These are phyloP conservation scores for Diarsia dahlii DNA, from an alignment of 2,888 invertebrate species.

Conservation along the genomic window DNA sequence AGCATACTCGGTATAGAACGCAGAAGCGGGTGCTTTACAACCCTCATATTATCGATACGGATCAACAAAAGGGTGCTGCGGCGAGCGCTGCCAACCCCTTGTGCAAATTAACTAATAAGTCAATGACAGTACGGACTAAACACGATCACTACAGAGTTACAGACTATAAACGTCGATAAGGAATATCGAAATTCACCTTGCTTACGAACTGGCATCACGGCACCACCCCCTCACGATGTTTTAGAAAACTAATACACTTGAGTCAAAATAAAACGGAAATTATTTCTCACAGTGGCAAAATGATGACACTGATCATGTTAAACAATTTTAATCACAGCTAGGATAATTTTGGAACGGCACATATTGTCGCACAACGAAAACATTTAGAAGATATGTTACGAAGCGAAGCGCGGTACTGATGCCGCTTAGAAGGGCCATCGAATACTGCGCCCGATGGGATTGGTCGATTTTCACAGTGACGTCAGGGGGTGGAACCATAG, in stretches of 20 bases:
- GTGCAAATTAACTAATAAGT: conserved; percentile 67
- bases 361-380: conserved; percentile 86
- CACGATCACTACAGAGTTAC: conserved; percentile 51
- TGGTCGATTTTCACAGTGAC: conserved; percentile 92
- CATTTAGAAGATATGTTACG: conserved; percentile 84
- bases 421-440: conserved; percentile 85
- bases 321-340: conserved; percentile 82
- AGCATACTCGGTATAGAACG: conserved; percentile 45
- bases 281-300: conserved; percentile 79
- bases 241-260: conserved; percentile 82
- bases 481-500: conserved; percentile 91
- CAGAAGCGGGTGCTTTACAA: conserved; percentile 71
- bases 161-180: conserved; percentile 61
- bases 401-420: conserved; percentile 83
- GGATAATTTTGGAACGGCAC: conserved; percentile 81
- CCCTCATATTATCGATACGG: conserved; percentile 76
- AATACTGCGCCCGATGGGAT: conserved; percentile 90
- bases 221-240: conserved; percentile 89
- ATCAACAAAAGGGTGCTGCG: conserved; percentile 77
- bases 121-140: conserved; percentile 61
- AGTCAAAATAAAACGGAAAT: conserved; percentile 82
- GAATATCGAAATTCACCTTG: conserved; percentile 91
- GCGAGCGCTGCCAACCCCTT: conserved; percentile 72
- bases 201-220: conserved; percentile 94
- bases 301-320: conserved; percentile 81